Percentiles rank a stretch among this genome's conserved stretches.
These are phyloP conservation scores for Rhopalosiphum nymphaeae DNA, from an alignment of 2,888 invertebrate species.

Conservation along the genomic window DNA sequence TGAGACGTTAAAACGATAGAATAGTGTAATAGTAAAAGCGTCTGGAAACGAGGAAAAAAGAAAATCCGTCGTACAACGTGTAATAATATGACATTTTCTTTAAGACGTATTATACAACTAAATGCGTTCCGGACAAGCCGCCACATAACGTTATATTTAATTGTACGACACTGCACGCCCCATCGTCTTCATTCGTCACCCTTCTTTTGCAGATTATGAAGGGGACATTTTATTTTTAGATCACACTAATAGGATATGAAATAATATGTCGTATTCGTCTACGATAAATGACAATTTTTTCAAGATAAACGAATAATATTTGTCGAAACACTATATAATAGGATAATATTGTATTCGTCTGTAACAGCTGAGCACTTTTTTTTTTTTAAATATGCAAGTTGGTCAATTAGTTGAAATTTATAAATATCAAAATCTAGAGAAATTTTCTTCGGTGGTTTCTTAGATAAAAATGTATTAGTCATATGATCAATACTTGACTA, in stretches of 20 bases:
- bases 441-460: neutral
- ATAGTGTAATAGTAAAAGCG: neutral
- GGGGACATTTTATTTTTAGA: neutral
- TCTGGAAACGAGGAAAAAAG: neutral
- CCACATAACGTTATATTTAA: neutral
- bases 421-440: neutral
- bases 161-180: neutral
- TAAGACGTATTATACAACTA: slow-evolving; percentile 11
- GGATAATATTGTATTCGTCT: neutral
- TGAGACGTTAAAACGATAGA: neutral
- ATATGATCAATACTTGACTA: neutral
- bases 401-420: neutral
- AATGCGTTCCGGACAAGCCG: neutral
- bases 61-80: neutral
- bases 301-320: neutral
- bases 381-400: neutral
- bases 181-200: neutral
- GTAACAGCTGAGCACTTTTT: neutral
- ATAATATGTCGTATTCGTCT: neutral
- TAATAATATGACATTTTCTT: neutral
- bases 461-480: neutral
- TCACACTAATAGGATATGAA: neutral
- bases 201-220: neutral
- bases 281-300: neutral
- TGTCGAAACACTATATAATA: neutral